These are phyloP conservation scores for Cherax quadricarinatus DNA, from an alignment of 1,140 invertebrate species.

Conservation along the genomic window DNA sequence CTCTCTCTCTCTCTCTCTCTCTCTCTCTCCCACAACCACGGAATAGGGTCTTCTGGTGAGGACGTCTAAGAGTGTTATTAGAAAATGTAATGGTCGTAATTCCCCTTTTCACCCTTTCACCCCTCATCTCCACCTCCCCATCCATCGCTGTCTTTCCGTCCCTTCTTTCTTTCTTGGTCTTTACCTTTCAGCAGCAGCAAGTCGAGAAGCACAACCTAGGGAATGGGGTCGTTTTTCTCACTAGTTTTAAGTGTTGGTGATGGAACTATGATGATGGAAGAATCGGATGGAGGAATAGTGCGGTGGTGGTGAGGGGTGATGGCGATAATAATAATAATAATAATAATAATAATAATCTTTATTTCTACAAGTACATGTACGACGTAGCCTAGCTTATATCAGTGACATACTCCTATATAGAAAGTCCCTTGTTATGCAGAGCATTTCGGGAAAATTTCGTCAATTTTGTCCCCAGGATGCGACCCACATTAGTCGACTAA, in stretches of 20 bases:
- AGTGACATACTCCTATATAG: no score
- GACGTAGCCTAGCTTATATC: no score
- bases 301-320: neutral
- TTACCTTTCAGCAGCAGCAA: neutral
- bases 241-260: constrained; percentile 32
- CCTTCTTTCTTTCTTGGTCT: neutral
- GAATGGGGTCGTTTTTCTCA: constrained; percentile 12
- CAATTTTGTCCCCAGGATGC: no score
- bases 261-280: constrained; percentile 7
- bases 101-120: no score
- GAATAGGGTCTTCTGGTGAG: neutral
- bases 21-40: neutral
- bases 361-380: no score
- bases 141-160: neutral
- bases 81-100: no score
- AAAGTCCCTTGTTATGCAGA: no score
- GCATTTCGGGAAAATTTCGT: no score
- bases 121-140: neutral
- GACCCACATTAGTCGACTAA: no score
- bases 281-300: neutral
- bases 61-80: no score
- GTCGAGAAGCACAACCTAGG: neutral
- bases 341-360: no score
- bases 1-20: neutral
- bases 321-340: no score